These are phyloP conservation scores for Cynoglossus semilaevis DNA, from an alignment of 2,113 vertebrate genomes.

Conservation along the genomic window DNA sequence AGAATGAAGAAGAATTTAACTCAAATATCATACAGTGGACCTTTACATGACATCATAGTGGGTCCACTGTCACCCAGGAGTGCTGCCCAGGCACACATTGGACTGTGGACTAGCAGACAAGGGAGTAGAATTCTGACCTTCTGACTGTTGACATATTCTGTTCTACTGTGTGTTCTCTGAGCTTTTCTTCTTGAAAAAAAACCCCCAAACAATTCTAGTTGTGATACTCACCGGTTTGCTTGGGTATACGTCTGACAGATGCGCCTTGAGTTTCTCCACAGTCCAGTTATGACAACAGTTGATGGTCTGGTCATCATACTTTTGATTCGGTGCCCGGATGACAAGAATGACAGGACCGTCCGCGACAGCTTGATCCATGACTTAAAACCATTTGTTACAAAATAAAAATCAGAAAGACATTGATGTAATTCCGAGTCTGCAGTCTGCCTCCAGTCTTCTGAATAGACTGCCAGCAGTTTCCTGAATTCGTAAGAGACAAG, in stretches of 20 bases:
- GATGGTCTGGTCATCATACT: conserved; percentile 91
- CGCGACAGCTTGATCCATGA: conserved; percentile 79
- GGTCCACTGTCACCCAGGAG: no score
- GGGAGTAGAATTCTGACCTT: no score
- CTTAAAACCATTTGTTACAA: conserved; percentile 55
- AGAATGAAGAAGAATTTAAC: no score
- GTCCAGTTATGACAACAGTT: conserved; percentile 92
- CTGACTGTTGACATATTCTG: no score
- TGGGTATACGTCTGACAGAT: conserved; percentile 89
- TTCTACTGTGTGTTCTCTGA: no score
- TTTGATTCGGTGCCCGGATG: conserved; percentile 94
- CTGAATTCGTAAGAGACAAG: not conserved
- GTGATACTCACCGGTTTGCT: conserved; percentile 87
- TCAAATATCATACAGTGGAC: no score
- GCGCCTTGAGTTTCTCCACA: conserved; percentile 88
- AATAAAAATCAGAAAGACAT: not conserved
- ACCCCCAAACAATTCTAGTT: no score
- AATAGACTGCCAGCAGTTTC: not conserved
- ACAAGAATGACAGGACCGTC: conserved; percentile 86
- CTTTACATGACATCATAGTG: no score
- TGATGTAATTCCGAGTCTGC: not conserved
- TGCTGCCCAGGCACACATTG: no score
- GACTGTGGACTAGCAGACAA: no score
- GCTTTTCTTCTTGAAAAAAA: no score
- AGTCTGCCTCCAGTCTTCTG: not conserved